Evolutionary conservation across 2,797 vertebrate genomes (phyloP).

Genomic region (Sebastes goodei): DNA sequence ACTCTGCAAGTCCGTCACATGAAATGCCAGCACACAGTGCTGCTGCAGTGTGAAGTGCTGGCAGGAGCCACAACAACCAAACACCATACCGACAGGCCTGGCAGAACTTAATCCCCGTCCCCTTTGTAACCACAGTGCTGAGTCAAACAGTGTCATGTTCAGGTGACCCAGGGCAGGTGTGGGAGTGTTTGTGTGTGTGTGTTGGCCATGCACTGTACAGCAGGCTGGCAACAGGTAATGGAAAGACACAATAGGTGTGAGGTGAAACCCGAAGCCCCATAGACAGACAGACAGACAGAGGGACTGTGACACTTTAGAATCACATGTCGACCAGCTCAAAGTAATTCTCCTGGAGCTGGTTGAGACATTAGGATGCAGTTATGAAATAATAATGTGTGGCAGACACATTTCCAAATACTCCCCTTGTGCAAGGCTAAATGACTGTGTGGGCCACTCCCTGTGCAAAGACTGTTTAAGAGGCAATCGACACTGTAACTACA

Average conservation of each 20-base stretch:
- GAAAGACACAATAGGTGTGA: slow-evolving; percentile 63
- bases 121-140: slow-evolving; percentile 46
- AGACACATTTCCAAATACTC: slow-evolving; percentile 47
- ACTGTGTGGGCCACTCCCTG: background rate
- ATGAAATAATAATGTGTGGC: slow-evolving; percentile 68
- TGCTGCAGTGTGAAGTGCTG: slow-evolving; percentile 29
- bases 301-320: slow-evolving; percentile 54
- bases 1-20: background rate
- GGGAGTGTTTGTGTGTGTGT: background rate
- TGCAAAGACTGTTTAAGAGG: background rate
- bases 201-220: slow-evolving; percentile 6
- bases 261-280: slow-evolving; percentile 58
- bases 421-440: slow-evolving; percentile 2
- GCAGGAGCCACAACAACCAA: slow-evolving; percentile 19
- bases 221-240: slow-evolving; percentile 41
- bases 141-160: slow-evolving; percentile 66
- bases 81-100: slow-evolving; percentile 11
- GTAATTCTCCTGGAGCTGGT: slow-evolving; percentile 21
- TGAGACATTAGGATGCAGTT: background rate
- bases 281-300: background rate
- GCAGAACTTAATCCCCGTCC: slow-evolving; percentile 51
- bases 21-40: background rate
- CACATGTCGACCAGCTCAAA: slow-evolving; percentile 10
- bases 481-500: background rate
- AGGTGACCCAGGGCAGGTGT: slow-evolving; percentile 12